Evolutionary conservation across 2,888 invertebrate genomes (phyloP), one percentile per base, ranked within the genome.

Genomic region (Hirtodrosophila histrioides): DNA sequence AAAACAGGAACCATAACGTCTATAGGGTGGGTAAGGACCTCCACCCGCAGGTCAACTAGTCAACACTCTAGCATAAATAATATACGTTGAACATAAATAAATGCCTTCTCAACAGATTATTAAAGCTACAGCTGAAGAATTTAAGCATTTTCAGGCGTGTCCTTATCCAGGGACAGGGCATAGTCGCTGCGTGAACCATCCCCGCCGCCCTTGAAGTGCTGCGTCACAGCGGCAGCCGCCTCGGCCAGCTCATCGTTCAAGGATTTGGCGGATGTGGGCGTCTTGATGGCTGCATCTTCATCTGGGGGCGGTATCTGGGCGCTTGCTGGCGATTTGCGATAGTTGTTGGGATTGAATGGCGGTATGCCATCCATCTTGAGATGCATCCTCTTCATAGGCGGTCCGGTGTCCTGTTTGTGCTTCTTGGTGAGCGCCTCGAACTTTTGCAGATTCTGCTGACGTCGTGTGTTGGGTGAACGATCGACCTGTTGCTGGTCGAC

Each of bases 401-500:
- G 92, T 39, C 91, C 92, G 58, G 89, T 75, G 71, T 91, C 91
- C 54, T 90, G 88, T 60, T 90, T 91, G 66, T 89, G 90, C 75
- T 91, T 91, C 78, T 91, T 91, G 68, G 89, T 90, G 53, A 91
- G 77, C 2, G 89, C 89, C 74, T 91, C 91, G 69, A 90, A 91
- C 68, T 89, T 91, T 60, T 91, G 89, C 27, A 91, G 79, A 78
- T 91, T 91, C 70, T 90, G 91, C 66, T 90, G 91, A 27, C 91
- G 86, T 64, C 91, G 69, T 17, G 90, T 90, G 36, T 78, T 86
- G 12, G 91, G 91, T 2, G 91, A 91, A 41, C 81, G 91, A 71
- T 91, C 90, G 68, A 73, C 92, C 89, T 94, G 93, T 90, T 95
- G 94, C 92, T 95, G 95, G 92, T 95, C 88, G 67, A 79, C 78